phyloP scores from a whole-genome alignment of 2,888 invertebrate genomes.

The Meteorus colon region DNA sequence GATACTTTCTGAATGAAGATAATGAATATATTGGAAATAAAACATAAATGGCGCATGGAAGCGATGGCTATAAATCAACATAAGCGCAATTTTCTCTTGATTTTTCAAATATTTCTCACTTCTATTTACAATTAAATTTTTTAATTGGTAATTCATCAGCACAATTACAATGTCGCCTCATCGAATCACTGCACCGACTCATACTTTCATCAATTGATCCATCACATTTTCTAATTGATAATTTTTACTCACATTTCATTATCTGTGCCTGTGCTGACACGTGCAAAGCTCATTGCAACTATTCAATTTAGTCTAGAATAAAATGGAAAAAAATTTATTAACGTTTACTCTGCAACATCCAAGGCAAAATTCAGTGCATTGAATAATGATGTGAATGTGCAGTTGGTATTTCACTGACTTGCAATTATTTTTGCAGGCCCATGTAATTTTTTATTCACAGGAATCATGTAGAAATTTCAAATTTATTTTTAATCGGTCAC shows the following conservation, averaged over 20 bases:
- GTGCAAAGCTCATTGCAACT: not conserved
- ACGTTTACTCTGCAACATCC: not conserved
- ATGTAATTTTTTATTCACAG: not conserved
- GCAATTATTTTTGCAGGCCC: not conserved
- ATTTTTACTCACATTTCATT: not conserved
- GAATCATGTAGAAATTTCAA: constrained; percentile 44
- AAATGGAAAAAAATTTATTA: constrained; percentile 39
- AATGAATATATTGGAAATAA: not conserved
- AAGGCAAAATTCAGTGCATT: not conserved
- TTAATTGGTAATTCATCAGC: not conserved
- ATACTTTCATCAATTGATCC: not conserved
- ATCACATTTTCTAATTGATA: not conserved
- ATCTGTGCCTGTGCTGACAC: not conserved
- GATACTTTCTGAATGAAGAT: not conserved
- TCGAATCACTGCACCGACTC: not conserved
- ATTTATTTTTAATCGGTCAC: constrained; percentile 45
- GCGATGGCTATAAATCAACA: not conserved
- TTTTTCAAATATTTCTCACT: not conserved
- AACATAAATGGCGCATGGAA: not conserved
- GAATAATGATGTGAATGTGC: not conserved
- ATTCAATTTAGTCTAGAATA: not conserved
- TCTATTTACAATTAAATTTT: not conserved
- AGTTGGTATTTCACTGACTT: not conserved
- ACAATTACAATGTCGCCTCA: not conserved
- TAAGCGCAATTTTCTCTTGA: not conserved